phyloP scores from a whole-genome alignment of 2,797 vertebrate genomes.

The Poliocrania exsul region DNA sequence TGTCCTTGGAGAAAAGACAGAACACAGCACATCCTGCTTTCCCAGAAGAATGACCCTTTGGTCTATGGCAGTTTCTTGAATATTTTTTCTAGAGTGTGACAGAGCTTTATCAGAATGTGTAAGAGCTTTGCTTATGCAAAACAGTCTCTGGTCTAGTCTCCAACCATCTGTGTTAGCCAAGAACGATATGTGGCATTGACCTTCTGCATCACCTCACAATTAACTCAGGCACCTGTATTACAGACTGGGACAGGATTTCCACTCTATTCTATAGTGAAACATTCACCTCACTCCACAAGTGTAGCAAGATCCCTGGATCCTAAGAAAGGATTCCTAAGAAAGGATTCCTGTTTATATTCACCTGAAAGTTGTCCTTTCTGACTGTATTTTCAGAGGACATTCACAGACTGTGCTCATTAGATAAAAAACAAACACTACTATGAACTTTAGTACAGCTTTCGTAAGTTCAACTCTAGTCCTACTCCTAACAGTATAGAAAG shows the following conservation, averaged over 20 bases:
- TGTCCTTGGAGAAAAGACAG: neutral
- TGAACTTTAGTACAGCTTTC: neutral
- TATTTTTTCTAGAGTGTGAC: neutral
- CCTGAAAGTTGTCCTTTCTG: neutral
- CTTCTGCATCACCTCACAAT: neutral
- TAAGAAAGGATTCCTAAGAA: neutral
- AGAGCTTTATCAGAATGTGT: neutral
- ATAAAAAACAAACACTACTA: neutral
- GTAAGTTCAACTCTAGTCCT: neutral
- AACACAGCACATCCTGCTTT: rapidly evolving
- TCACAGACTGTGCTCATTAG: neutral
- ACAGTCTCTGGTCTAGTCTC: neutral
- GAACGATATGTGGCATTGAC: neutral
- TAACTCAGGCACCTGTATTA: neutral
- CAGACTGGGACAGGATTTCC: neutral
- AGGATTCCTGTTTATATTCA: neutral
- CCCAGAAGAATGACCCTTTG: neutral
- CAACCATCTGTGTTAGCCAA: neutral
- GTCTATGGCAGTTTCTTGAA: neutral
- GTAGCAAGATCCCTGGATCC: neutral
- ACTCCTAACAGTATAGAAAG: neutral
- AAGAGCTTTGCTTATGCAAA: neutral
- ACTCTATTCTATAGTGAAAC: neutral
- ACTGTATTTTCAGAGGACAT: neutral
- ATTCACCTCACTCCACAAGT: neutral